Evolutionary conservation across 1,140 invertebrate species (phyloP).

Genomic region (Mylabris phalerata): DNA sequence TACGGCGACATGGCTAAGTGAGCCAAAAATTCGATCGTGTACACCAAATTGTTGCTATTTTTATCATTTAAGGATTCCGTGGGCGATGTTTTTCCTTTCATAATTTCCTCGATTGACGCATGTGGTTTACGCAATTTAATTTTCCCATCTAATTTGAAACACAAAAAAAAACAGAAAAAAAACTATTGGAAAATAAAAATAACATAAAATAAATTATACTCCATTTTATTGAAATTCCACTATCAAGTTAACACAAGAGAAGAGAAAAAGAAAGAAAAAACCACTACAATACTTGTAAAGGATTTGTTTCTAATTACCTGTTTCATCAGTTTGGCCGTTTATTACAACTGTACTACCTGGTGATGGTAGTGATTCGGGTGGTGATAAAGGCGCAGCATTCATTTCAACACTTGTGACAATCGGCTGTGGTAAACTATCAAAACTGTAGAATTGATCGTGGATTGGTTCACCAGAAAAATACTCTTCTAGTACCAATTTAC

Average conservation of each 20-base stretch:
- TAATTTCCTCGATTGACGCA: constrained; percentile 33
- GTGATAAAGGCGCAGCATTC: constrained; percentile 27
- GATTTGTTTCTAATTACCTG: constrained; percentile 19
- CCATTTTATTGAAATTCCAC: constrained; percentile 1
- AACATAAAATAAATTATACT: too few species aligned
- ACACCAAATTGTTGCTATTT: constrained; percentile 17
- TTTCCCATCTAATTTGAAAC: constrained; percentile 4
- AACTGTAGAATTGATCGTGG: constrained; percentile 49
- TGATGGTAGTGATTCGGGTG: constrained; percentile 33
- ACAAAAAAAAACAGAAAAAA: not conserved
- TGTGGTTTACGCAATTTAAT: constrained; percentile 33
- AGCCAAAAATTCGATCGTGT: constrained; percentile 49
- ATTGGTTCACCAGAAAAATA: constrained; percentile 62
- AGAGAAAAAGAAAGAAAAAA: not conserved
- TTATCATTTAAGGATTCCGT: constrained; percentile 1
- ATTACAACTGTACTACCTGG: constrained; percentile 21
- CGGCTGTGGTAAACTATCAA: constrained; percentile 42
- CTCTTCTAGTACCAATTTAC: constrained; percentile 78
- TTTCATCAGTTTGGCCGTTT: constrained; percentile 39
- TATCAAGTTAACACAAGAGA: not conserved
- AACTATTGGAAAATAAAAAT: too few species aligned
- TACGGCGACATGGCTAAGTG: constrained; percentile 49
- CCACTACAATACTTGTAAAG: too few species aligned
- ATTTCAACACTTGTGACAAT: constrained; percentile 23
- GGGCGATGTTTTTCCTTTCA: constrained; percentile 27